phyloP scores from a whole-genome alignment of 92 coral and sea anemone species.

The Siderastrea radians region DNA sequence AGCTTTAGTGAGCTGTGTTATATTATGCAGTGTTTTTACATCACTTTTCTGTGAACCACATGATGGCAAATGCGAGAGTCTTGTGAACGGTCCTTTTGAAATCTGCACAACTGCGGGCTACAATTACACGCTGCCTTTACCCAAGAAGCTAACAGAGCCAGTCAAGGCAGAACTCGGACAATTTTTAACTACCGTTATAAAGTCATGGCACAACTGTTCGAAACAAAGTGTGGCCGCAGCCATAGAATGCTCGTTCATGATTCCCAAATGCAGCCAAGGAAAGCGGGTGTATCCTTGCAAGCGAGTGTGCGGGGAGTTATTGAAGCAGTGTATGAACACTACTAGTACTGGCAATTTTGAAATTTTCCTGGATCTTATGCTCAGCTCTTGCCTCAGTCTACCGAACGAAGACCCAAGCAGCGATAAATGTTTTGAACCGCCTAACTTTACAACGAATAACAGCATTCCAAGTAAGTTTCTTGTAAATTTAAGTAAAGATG shows the following conservation, averaged over 20 bases:
- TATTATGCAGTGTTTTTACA: background rate
- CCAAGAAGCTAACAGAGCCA: background rate
- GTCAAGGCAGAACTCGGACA: background rate
- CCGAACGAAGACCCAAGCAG: constrained; percentile 53
- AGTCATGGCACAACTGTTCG: background rate
- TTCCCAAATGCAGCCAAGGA: constrained; percentile 41
- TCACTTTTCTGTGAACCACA: constrained; percentile 3
- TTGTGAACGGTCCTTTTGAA: constrained; percentile 13
- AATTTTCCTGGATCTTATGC: constrained; percentile 23
- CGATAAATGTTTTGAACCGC: constrained; percentile 73
- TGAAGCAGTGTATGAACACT: constrained; percentile 26
- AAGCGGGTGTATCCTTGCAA: constrained; percentile 30
- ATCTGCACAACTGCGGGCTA: constrained; percentile 54
- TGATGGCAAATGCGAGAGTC: constrained; percentile 8
- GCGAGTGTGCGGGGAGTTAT: constrained; percentile 38
- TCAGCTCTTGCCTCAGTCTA: constrained; percentile 41
- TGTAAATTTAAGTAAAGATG: background rate
- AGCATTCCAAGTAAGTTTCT: constrained; percentile 32
- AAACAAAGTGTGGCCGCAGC: background rate
- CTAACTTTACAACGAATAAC: constrained; percentile 40
- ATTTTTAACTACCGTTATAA: background rate
- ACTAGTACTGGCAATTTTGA: background rate
- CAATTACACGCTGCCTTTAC: constrained; percentile 46
- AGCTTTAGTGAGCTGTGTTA: background rate
- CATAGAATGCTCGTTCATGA: constrained; percentile 3